Evolutionary conservation across 1,140 invertebrate genomes (phyloP).

Genomic region (Microplitis demolitor): DNA sequence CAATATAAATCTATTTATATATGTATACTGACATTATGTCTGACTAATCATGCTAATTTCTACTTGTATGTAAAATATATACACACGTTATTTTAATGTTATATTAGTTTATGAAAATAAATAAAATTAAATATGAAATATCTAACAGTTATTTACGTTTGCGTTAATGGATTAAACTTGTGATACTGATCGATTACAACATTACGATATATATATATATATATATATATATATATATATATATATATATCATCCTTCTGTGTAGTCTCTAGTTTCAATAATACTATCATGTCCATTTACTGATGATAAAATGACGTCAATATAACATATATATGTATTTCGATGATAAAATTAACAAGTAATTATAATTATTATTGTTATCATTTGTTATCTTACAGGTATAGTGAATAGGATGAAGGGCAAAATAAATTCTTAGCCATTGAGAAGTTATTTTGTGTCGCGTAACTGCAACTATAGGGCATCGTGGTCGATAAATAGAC

Average conservation of each 20-base stretch:
- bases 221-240: no score
- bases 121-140: background rate
- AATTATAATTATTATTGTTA: background rate
- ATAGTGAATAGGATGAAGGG: constrained; percentile 63
- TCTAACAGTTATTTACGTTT: background rate
- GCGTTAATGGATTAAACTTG: background rate
- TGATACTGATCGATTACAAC: background rate
- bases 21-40: no score
- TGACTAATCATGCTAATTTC: no score
- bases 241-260: no score
- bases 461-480: constrained; percentile 84
- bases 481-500: constrained; percentile 80
- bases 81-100: no score
- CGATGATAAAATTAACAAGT: background rate
- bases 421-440: constrained; percentile 77
- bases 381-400: constrained; percentile 58
- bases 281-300: no score
- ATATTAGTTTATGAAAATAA: no score
- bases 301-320: no score
- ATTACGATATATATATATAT: no score
- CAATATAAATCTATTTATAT: no score
- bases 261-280: no score
- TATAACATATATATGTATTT: background rate
- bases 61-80: no score
- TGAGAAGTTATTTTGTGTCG: constrained; percentile 72